A percentile compares a stretch with the other conserved stretches of the same genome.
These are phyloP conservation scores for Archilochus colubris DNA, from an alignment of 2,113 vertebrate species.

Conservation along the genomic window DNA sequence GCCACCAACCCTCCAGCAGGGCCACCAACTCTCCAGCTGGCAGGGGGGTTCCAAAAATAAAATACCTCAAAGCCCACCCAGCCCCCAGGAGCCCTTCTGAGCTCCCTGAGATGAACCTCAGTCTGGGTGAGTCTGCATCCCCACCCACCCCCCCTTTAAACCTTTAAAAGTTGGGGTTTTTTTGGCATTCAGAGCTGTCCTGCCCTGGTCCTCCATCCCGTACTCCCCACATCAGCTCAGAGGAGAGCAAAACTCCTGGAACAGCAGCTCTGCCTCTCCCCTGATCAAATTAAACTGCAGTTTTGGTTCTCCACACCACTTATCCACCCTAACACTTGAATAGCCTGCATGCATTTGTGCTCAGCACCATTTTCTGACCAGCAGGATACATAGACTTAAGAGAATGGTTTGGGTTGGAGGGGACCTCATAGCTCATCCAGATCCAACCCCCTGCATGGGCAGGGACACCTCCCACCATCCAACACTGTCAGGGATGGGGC, in stretches of 20 bases:
- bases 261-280: neutral
- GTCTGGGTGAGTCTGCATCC: neutral
- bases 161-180: neutral
- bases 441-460: no score
- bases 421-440: no score
- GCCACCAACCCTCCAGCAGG: neutral
- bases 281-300: neutral
- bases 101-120: neutral
- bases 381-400: neutral
- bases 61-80: fast-evolving
- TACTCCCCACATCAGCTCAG: fast-evolving
- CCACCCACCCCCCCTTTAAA: no score
- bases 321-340: neutral
- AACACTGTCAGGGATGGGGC: no score
- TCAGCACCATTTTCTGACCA: neutral
- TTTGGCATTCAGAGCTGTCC: neutral
- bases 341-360: neutral
- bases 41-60: neutral
- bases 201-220: neutral
- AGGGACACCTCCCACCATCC: no score
- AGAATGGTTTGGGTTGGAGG: no score
- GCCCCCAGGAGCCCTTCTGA: neutral
- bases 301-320: neutral
- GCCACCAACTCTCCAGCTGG: neutral
- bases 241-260: neutral